These are phyloP conservation scores for Oryzias dopingdopingensis DNA, from an alignment of 2,797 vertebrate genomes.

Conservation along the genomic window DNA sequence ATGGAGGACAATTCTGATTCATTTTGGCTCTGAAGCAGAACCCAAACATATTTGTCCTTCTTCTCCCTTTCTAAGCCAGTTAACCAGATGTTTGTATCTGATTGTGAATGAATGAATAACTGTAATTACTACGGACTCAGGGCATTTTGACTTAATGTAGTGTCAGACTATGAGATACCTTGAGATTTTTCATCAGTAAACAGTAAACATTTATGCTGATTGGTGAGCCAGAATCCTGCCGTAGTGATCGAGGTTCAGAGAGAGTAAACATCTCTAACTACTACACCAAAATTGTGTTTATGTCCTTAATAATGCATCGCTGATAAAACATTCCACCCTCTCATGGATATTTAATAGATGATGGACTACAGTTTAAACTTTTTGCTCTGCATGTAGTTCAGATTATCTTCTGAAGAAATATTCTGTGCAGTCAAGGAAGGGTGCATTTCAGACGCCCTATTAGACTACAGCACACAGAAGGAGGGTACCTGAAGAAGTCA, in stretches of 20 bases:
- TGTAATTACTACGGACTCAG: too few relatives aligned
- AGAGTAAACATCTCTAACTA: background rate
- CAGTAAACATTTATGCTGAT: background rate
- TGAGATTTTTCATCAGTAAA: background rate
- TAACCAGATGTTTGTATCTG: too few relatives aligned
- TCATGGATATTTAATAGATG: constrained; percentile 1
- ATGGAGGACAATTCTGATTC: constrained; percentile 15
- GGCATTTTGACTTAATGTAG: too few relatives aligned
- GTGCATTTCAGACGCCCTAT: too few relatives aligned
- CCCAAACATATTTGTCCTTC: constrained; percentile 44
- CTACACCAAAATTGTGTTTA: background rate
- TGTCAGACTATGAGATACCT: too few relatives aligned
- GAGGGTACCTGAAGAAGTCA: too few relatives aligned
- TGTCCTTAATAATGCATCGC: constrained; percentile 2
- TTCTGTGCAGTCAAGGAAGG: background rate
- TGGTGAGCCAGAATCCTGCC: background rate
- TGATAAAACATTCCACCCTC: background rate
- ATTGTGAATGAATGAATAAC: too few relatives aligned
- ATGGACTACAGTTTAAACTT: background rate
- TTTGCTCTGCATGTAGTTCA: background rate
- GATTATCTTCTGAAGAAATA: background rate
- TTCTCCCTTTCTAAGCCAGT: constrained; percentile 18
- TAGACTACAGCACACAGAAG: too few relatives aligned
- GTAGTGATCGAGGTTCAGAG: background rate
- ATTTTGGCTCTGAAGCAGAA: constrained; percentile 22